Conservation (phyloP, 1,140 invertebrate species). For the Forficula auricularia region DNA sequence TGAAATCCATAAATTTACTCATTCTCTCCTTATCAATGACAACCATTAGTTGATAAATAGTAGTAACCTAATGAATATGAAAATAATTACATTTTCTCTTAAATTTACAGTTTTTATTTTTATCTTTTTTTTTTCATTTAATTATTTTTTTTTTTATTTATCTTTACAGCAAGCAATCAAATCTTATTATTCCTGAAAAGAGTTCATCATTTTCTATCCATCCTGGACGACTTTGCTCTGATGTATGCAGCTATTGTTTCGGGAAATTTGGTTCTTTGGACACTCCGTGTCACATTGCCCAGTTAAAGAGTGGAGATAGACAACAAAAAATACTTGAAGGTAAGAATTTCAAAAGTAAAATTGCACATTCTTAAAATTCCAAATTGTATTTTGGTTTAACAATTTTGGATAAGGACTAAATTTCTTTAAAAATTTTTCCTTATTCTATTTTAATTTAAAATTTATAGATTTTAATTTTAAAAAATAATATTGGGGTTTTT, state of each 20-base stretch:
- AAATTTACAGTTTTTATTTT: neutral
- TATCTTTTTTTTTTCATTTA: neutral
- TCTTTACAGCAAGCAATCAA: slow-evolving; percentile 22
- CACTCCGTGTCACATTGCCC: slow-evolving; percentile 67
- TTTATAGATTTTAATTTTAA: too few species aligned
- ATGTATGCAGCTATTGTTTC: slow-evolving; percentile 68
- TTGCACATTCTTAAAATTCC: neutral
- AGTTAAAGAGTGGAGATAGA: slow-evolving; percentile 58
- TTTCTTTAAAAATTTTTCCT: slow-evolving; percentile 2
- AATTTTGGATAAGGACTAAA: neutral
- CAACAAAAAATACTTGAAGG: slow-evolving; percentile 56
- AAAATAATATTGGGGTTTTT: too few species aligned
- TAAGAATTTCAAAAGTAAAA: too few species aligned
- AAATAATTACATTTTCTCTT: too few species aligned
- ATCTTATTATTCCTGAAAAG: slow-evolving; percentile 67
- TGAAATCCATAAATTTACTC: too few species aligned
- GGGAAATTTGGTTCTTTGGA: slow-evolving; percentile 69
- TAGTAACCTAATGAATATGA: too few species aligned
- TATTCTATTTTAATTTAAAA: neutral
- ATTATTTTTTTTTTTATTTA: neutral
- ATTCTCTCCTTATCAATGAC: too few species aligned
- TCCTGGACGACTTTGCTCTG: slow-evolving; percentile 54
- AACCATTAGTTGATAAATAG: too few species aligned
- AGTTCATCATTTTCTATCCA: slow-evolving; percentile 70
- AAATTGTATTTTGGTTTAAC: neutral